These are phyloP conservation scores for Chironomus tepperi DNA, from an alignment of 1,140 invertebrate genomes.

Conservation along the genomic window DNA sequence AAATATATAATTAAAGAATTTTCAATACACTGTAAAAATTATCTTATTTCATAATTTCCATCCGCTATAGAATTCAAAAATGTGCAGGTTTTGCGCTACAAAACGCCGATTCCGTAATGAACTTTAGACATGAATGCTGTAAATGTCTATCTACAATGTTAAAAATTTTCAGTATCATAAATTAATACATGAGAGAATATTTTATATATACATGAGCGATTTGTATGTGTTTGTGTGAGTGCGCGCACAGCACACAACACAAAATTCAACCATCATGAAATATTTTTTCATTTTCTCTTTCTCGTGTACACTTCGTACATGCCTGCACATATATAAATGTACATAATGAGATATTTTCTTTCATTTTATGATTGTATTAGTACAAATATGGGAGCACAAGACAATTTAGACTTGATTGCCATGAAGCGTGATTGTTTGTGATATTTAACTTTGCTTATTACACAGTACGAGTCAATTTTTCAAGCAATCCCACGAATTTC, in stretches of 20 bases:
- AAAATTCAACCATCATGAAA: not conserved
- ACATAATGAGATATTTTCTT: not conserved
- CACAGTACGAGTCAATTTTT: not conserved
- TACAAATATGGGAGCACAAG: not conserved
- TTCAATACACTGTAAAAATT: too few species aligned
- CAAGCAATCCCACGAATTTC: conserved; percentile 6
- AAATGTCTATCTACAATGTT: not conserved
- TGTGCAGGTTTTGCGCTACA: too few species aligned
- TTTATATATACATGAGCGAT: not conserved
- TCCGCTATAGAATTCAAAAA: too few species aligned
- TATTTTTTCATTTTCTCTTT: conserved; percentile 2
- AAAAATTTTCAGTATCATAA: conserved; percentile 3
- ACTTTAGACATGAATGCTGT: too few species aligned
- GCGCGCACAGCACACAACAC: not conserved
- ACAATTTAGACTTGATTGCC: not conserved
- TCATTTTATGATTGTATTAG: not conserved
- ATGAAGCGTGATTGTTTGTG: not conserved
- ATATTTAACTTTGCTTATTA: not conserved
- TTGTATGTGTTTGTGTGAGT: too few species aligned
- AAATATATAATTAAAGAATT: too few species aligned
- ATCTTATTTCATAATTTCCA: too few species aligned
- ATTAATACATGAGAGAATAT: not conserved
- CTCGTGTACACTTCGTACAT: not conserved
- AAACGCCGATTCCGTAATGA: too few species aligned
- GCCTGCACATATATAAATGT: too few species aligned